These are phyloP conservation scores for Dinocampus coccinellae DNA, from an alignment of 2,888 invertebrate species.

Conservation along the genomic window DNA sequence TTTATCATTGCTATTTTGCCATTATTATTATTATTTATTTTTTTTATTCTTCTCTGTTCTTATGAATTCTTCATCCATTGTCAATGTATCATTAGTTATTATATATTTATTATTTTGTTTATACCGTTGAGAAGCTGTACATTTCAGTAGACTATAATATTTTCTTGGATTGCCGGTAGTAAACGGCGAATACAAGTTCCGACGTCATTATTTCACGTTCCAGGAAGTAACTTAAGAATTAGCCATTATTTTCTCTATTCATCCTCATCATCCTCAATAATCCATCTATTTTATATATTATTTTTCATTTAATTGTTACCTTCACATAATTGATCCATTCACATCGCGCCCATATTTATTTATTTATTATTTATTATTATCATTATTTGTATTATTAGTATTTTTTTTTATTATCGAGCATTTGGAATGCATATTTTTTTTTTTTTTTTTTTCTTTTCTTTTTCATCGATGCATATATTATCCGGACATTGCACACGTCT, in stretches of 20 bases:
- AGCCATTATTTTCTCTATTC: conserved; percentile 21
- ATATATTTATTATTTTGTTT: neutral
- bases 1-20: neutral
- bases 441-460: too few relatives aligned
- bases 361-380: too few relatives aligned
- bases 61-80: neutral
- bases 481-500: conserved; percentile 23
- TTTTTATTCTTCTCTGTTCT: neutral
- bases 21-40: neutral
- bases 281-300: neutral
- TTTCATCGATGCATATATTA: neutral
- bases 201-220: conserved; percentile 58
- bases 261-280: neutral
- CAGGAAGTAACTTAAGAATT: conserved; percentile 54
- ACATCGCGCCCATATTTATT: neutral
- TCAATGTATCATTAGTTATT: neutral
- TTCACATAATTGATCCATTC: neutral
- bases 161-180: neutral
- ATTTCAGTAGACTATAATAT: neutral
- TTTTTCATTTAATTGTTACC: neutral
- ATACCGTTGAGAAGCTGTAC: neutral
- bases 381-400: neutral
- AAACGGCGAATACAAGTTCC: conserved; percentile 32
- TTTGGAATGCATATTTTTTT: neutral
- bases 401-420: neutral